Percentiles rank a stretch among this genome's conserved stretches.
Evolutionary conservation across 1,140 invertebrate species (phyloP).

Genomic region (Drosophila kikkawai): DNA sequence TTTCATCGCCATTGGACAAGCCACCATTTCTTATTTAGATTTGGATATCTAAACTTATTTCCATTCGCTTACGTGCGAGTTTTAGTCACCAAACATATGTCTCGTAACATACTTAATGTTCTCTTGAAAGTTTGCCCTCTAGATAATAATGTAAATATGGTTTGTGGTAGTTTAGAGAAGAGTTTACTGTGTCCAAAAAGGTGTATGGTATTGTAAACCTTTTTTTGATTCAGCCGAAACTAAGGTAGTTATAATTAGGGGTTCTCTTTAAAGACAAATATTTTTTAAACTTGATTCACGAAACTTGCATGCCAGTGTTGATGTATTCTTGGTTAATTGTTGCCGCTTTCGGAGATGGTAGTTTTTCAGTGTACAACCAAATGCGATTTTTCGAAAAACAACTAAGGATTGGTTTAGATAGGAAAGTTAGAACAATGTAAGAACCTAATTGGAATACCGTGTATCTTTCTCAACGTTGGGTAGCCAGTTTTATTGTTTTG

Average conservation of each 20-base stretch:
- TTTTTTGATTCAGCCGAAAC: conserved; percentile 53
- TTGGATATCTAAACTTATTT: conserved; percentile 48
- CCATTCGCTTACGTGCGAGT: conserved; percentile 18
- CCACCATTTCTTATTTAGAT: conserved; percentile 50
- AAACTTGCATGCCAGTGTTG: conserved; percentile 69
- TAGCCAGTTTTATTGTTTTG: conserved; percentile 79
- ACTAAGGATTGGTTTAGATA: conserved; percentile 67
- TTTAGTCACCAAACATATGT: conserved; percentile 51
- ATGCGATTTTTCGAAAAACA: conserved; percentile 31
- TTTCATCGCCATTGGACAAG: conserved; percentile 33
- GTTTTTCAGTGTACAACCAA: conserved; percentile 58
- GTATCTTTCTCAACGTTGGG: conserved; percentile 34
- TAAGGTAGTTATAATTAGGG: conserved; percentile 23
- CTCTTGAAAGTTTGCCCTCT: conserved; percentile 23
- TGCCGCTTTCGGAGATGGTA: conserved; percentile 45
- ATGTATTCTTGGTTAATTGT: conserved; percentile 32
- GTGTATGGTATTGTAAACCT: conserved; percentile 13
- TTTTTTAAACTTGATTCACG: conserved; percentile 67
- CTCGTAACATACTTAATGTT: conserved; percentile 22
- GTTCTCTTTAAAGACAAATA: conserved; percentile 60
- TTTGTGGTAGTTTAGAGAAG: conserved; percentile 25
- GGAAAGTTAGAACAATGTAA: conserved; percentile 22
- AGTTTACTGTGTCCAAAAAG: conserved; percentile 24
- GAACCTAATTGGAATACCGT: conserved; percentile 29
- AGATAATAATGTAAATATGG: conserved; percentile 25